Evolutionary conservation across 2,888 invertebrate species (phyloP), one percentile per base, ranked within the genome.

Genomic region (Polyploca ridens): DNA sequence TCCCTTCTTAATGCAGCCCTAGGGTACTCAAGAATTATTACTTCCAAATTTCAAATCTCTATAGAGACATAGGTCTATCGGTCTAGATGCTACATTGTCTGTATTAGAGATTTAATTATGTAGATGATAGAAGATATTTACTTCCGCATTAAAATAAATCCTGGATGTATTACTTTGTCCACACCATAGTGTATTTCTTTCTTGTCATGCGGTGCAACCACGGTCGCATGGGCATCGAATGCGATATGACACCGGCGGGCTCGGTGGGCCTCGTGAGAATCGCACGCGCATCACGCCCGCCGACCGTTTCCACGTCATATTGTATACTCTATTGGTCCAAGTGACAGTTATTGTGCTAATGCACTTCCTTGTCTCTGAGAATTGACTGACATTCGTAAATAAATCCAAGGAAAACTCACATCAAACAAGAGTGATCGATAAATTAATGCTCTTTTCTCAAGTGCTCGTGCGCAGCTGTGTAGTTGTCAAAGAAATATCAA

Each of bases 281-380:
- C 68, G 70, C 74, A 66, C 62, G 81, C 82, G 79, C 84, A 81
- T 81, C 84, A 81, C 79, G 80, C 75, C 14, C 41, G 61, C 78
- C 72, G 75, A 78, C 74, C 76, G 68, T 70, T 72, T 74, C 76
- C 75, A 69, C 77, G 75, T 82, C 81, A 83, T 82, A 85, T 79
- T 80, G 81, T 82, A 74, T 78, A 72, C 78, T 74, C 73, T 82
- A 83, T 82, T 84, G 85, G 84, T 81, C 76, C 66, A 71, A 75
- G 76, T 73, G 82, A 84, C 85, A 83, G 85, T 85, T 84, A 87
- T 83, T 81, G 81, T 81, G 79, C 82, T 82, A 79, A 83, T 85
- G 81, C 82, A 84, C 82, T 86, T 87, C 84, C 82, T 77, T 76
- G 73, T 75, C 73, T 71, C 68, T 67, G 74, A 72, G 74, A 68